Conservation (phyloP, 2,797 vertebrate genomes). For the Lepus oiostolus region DNA sequence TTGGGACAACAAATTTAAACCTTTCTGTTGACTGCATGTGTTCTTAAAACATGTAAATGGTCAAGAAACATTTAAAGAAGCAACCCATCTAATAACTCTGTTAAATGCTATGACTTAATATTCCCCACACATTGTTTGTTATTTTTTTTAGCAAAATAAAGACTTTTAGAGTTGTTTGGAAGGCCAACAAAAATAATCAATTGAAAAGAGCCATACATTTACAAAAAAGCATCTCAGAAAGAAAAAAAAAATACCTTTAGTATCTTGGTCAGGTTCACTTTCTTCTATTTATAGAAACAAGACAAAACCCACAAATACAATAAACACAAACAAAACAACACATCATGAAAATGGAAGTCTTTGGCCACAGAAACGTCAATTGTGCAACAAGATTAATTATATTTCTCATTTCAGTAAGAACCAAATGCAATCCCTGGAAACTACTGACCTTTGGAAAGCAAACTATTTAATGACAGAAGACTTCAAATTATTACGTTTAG, state of each 20-base stretch:
- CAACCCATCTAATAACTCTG: not conserved
- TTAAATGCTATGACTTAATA: not conserved
- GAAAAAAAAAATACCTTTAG: slow-evolving; percentile 80
- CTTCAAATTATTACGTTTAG: slow-evolving; percentile 60
- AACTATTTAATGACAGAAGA: slow-evolving; percentile 54
- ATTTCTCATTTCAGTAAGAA: slow-evolving; percentile 73
- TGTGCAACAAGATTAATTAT: slow-evolving; percentile 49
- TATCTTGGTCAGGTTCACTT: slow-evolving; percentile 83
- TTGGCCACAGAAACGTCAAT: not conserved
- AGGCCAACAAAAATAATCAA: slow-evolving; percentile 49
- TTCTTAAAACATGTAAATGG: slow-evolving; percentile 20
- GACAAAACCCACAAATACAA: slow-evolving; percentile 61
- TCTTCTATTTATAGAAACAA: slow-evolving; percentile 82
- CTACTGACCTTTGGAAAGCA: slow-evolving; percentile 67
- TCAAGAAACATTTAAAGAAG: not conserved
- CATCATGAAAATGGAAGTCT: slow-evolving; percentile 72
- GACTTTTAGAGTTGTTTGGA: not conserved
- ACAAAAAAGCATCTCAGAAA: slow-evolving; percentile 60
- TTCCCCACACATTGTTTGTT: not conserved
- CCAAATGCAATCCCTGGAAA: slow-evolving; percentile 60
- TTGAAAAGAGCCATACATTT: slow-evolving; percentile 2
- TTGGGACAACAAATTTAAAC: not conserved
- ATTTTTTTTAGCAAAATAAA: slow-evolving; percentile 39
- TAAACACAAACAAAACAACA: slow-evolving; percentile 78
- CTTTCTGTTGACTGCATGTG: not conserved